phyloP scores from a whole-genome alignment of 2,113 vertebrate species.

The Phrynocephalus versicolor region DNA sequence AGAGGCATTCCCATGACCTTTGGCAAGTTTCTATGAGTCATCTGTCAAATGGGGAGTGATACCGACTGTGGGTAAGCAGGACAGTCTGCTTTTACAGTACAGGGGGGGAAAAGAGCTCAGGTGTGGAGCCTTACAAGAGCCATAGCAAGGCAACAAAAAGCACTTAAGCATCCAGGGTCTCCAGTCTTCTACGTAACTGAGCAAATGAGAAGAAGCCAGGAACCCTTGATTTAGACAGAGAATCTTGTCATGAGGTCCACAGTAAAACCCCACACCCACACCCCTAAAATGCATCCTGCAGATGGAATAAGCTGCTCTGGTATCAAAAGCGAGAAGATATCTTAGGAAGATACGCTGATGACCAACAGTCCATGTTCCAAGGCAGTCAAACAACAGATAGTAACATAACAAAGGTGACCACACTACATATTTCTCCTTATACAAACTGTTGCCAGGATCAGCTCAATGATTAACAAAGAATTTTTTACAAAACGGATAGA shows the following conservation, averaged over 20 bases:
- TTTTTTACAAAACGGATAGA: background rate
- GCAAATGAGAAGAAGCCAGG: background rate
- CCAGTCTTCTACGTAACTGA: background rate
- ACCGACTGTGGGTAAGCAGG: background rate
- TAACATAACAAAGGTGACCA: background rate
- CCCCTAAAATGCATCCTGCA: background rate
- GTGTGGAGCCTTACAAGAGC: too few species aligned
- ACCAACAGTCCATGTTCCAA: background rate
- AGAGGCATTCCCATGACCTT: constrained; percentile 10
- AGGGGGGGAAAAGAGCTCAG: background rate
- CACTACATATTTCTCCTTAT: background rate
- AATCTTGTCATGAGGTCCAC: background rate
- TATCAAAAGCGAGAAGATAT: background rate
- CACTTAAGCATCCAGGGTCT: background rate
- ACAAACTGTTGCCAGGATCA: background rate
- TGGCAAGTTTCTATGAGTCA: constrained; percentile 9
- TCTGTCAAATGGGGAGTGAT: background rate
- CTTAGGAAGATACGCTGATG: background rate
- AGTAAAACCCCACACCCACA: too few species aligned
- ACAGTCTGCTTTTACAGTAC: background rate
- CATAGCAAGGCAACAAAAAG: background rate
- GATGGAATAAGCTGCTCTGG: background rate
- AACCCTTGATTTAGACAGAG: background rate
- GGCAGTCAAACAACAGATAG: too few species aligned
- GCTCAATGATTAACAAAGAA: background rate